Evolutionary conservation across 2,888 invertebrate species (phyloP), one percentile per base, ranked within the genome.

Genomic region (Calliopum simillimum): DNA sequence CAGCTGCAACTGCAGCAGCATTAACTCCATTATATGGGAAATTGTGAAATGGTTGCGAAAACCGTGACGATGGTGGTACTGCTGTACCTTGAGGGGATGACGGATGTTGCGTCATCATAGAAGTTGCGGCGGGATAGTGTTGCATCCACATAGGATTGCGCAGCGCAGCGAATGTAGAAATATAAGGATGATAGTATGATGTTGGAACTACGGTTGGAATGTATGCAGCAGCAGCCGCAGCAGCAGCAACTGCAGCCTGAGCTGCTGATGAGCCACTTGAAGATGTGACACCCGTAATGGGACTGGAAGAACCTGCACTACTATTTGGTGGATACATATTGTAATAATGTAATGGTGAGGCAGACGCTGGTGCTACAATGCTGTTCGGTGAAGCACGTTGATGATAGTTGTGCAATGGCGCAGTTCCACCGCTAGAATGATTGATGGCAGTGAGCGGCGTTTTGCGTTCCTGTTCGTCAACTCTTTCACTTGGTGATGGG

Each of bases 141-240:
- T 88, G 88, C 86, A 88, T 85, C 88, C 88, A 88, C 68, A 85
- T 59, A 16, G 88, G 87, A 76, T 87, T 86, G 69, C 88, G 83
- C 75, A 88, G 84, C 4, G 88, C 87, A 68, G 87, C 87, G 70
- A 85, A 76, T 55, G 85, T 83, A 61, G 82, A 79, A 73, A 85
- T 82, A 76, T 85, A 85, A 19, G 85, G 85, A 79, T 84, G 81
- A 73, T 85, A 85, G 55, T 85, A 81, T 66, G 85, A 78, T 13
- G 81, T 77, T 55, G 82, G 74, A n/a, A 81, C 78, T 71, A 81
- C 78, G 74, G 82, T 78, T 79, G 85, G 86, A 83, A 86, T 85
- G 84, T 85, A 86, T 67, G 83, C 81, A 47, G 84, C 81, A 66
- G 84, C 82, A 64, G 81, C 78, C 61, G 83, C 82, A 43, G 83